These are phyloP conservation scores for Sus cebifrons DNA, from an alignment of 2,797 vertebrate genomes.

Conservation along the genomic window DNA sequence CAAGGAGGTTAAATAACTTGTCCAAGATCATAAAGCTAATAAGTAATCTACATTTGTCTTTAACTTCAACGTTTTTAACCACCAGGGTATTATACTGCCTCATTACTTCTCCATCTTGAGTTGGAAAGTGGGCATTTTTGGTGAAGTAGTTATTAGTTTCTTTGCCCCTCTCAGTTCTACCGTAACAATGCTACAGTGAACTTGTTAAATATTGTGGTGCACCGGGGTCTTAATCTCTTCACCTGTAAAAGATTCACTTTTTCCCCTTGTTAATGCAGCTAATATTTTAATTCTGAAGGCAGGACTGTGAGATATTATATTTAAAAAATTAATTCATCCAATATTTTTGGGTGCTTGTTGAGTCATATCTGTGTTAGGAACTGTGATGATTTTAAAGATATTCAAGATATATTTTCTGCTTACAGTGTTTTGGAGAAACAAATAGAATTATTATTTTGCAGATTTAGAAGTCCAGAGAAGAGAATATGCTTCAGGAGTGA, in stretches of 20 bases:
- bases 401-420: slow-evolving; percentile 35
- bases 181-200: slow-evolving; percentile 55
- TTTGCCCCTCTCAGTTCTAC: neutral
- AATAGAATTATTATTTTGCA: slow-evolving; percentile 50
- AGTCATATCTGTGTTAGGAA: slow-evolving; percentile 37
- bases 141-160: slow-evolving; percentile 44
- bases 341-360: slow-evolving; percentile 65
- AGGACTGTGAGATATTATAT: slow-evolving; percentile 50
- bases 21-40: slow-evolving; percentile 52
- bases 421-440: slow-evolving; percentile 1
- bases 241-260: slow-evolving; percentile 68
- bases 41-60: slow-evolving; percentile 42
- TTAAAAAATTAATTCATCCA: neutral
- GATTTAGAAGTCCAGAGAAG: slow-evolving; percentile 33
- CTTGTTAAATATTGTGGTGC: slow-evolving; percentile 59
- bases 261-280: slow-evolving; percentile 10
- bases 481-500: slow-evolving; percentile 36
- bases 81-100: slow-evolving; percentile 3
- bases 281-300: slow-evolving; percentile 74
- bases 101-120: slow-evolving; percentile 29
- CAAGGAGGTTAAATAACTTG: slow-evolving; percentile 58
- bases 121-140: slow-evolving; percentile 69
- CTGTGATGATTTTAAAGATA: slow-evolving; percentile 58
- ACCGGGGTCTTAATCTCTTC: slow-evolving; percentile 61
- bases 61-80: slow-evolving; percentile 45